phyloP scores from a whole-genome alignment of 2,113 vertebrate species.

The Coryphaenoides rupestris region DNA sequence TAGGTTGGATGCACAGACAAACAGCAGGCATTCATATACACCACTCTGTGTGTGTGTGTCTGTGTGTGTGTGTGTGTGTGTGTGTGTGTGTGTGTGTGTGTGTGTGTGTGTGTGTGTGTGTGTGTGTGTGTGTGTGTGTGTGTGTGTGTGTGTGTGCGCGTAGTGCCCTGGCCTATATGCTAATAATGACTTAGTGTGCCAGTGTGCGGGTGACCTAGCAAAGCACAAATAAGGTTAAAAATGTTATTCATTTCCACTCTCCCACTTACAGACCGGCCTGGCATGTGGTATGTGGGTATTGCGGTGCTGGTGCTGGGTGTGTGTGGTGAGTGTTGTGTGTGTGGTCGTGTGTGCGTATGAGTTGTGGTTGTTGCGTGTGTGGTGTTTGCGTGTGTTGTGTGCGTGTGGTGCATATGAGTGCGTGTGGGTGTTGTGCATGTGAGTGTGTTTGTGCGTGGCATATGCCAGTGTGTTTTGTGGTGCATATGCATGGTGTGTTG shows the following conservation, averaged over 20 bases:
- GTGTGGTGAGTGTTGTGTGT: neutral
- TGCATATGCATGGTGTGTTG: no score
- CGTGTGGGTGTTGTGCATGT: no score
- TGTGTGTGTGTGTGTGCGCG: constrained; percentile 5
- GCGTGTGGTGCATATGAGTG: no score
- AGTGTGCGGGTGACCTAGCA: constrained; percentile 32
- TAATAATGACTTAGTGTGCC: constrained; percentile 11
- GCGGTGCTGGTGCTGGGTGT: constrained; percentile 9
- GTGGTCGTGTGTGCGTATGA: no score
- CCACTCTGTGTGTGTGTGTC: no score
- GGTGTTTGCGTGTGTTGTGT: neutral
- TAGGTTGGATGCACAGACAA: no score
- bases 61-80: neutral
- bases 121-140: no score
- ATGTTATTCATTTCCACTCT: constrained; percentile 42
- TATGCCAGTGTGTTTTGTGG: no score
- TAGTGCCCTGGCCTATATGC: constrained; percentile 12
- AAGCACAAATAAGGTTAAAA: constrained; percentile 37
- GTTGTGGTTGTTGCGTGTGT: no score
- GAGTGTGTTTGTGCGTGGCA: neutral
- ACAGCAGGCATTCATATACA: no score
- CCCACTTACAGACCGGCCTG: constrained; percentile 13
- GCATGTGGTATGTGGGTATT: constrained; percentile 19
- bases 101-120: constrained; percentile 4
- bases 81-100: constrained; percentile 16